Evolutionary conservation across 2,888 invertebrate genomes (phyloP), one percentile per base, ranked within the genome.

Genomic region (Chymomyza fuscimana): DNA sequence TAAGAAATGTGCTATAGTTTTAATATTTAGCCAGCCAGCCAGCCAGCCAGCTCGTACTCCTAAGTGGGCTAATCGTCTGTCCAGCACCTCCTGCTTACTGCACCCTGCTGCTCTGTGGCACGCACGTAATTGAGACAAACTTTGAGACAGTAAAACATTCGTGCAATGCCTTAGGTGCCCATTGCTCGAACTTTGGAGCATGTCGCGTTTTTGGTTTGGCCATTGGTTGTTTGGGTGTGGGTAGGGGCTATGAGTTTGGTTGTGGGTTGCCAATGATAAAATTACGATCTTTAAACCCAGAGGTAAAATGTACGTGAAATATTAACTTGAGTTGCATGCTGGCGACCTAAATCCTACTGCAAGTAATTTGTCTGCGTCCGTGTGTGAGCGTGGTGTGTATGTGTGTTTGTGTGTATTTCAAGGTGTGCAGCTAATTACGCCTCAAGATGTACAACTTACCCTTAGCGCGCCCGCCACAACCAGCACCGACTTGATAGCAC

Each of bases 401-500:
- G 12, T 59, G 4, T 46, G 22, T 25, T 9, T 59, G 4, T 46
- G 22, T 50, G 59, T 65, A 19, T 67, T 9, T 65, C 52, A 61
- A 63, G 54, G 65, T 69, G 71, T 67, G 71, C 71, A 69, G 73
- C 80, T 79, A 80, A 79, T 79, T 78, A 81, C 76, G 76, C 69
- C 65, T 70, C 54, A 50, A 16, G 22, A 25, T 56, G 40, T 46
- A 12, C 40, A 12, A 82, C 91, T 88, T 91, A 94, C 96, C 94
- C 97, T 97, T 65, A 98, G 92, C 50, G 97, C 95, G 58, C 98
- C 98, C 78, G 98, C 98, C 10, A 98, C 98, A 1, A 98, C 98
- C 65, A 98, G 93, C 60, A 98, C 98, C 65, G 98, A 98, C 91
- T 98, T 98, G 83, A 98, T 98, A 66, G 98, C 98, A 81, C 98